These are phyloP conservation scores for Ahaetulla prasina DNA, from an alignment of 2,113 vertebrate species.

Conservation along the genomic window DNA sequence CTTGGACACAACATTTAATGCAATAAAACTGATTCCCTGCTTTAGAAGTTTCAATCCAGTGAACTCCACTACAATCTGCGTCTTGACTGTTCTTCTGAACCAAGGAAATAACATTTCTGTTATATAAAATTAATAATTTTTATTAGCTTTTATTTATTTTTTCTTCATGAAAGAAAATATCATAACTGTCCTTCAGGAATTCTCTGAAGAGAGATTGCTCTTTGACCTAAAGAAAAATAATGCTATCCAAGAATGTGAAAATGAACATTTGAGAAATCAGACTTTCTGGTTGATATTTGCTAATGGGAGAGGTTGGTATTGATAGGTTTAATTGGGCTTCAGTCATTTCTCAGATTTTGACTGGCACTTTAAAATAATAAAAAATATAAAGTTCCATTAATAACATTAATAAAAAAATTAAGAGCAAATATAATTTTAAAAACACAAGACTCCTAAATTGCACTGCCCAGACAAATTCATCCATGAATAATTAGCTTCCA, in stretches of 20 bases:
- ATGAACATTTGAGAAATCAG: neutral
- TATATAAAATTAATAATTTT: neutral
- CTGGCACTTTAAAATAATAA: neutral
- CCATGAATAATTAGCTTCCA: neutral
- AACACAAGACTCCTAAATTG: neutral
- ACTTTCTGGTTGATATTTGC: neutral
- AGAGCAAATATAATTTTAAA: neutral
- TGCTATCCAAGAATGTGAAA: neutral
- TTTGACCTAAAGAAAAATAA: neutral
- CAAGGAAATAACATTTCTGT: neutral
- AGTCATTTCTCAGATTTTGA: neutral
- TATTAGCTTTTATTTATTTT: neutral
- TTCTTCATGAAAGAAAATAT: neutral
- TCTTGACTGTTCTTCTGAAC: neutral
- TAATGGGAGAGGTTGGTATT: neutral
- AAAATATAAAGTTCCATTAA: neutral
- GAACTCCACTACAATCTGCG: neutral
- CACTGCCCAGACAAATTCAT: neutral
- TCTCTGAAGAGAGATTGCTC: neutral
- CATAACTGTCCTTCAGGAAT: neutral
- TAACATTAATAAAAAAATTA: neutral
- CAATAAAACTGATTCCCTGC: neutral
- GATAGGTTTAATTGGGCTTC: neutral
- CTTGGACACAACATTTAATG: neutral
- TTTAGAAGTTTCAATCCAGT: neutral